Percentiles rank a stretch among this genome's conserved stretches.
phyloP scores from a whole-genome alignment of 2,888 invertebrate genomes.

The Pardosa pseudoannulata region DNA sequence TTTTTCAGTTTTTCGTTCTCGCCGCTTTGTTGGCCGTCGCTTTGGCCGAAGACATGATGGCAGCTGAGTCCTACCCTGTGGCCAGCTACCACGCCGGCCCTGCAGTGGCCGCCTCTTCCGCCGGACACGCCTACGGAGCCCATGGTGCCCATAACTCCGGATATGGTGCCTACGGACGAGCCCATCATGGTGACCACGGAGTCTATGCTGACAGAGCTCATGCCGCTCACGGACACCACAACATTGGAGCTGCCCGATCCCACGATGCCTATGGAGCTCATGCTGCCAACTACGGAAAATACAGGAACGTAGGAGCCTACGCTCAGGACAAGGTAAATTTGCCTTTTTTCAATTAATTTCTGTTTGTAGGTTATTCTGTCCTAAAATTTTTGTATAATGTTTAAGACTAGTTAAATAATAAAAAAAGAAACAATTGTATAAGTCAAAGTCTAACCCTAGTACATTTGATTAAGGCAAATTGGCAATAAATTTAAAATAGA shows the following conservation, averaged over 20 bases:
- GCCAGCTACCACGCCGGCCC: constrained; percentile 46
- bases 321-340: constrained; percentile 55
- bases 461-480: no score
- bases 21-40: constrained; percentile 53
- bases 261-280: constrained; percentile 65
- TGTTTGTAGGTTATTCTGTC: no score
- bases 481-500: no score
- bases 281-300: constrained; percentile 50
- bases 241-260: constrained; percentile 39
- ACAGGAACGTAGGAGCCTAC: no score
- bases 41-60: constrained; percentile 61
- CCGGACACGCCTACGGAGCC: constrained; percentile 61
- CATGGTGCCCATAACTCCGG: constrained; percentile 44
- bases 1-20: constrained; percentile 31
- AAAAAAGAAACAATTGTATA: no score
- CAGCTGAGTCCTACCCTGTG: constrained; percentile 60
- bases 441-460: no score
- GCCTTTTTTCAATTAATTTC: no score
- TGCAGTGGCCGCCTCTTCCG: constrained; percentile 29
- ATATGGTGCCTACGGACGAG: constrained; percentile 51
- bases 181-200: constrained; percentile 67
- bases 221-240: constrained; percentile 66
- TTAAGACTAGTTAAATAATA: no score
- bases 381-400: no score
- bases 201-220: constrained; percentile 53